A percentile compares a stretch with the other conserved stretches of the same genome.
These are phyloP conservation scores for Spondyliosoma cantharus DNA, from an alignment of 2,797 vertebrate species.

Conservation along the genomic window DNA sequence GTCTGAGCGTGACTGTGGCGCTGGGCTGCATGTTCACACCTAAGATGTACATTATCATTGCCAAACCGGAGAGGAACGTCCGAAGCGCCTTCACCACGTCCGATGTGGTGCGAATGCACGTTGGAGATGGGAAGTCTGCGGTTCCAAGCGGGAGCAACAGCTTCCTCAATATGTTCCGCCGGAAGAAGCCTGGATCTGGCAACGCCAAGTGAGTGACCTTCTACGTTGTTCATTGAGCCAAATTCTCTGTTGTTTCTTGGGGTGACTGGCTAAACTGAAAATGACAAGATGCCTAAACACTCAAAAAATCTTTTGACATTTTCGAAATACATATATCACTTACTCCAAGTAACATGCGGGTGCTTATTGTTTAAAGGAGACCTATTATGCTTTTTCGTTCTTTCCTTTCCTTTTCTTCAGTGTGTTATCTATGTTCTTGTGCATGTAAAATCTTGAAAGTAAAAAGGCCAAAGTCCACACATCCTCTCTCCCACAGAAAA, in stretches of 20 bases:
- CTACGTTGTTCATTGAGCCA: constrained; percentile 26
- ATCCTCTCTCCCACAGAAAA: too few relatives aligned
- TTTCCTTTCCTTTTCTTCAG: too few relatives aligned
- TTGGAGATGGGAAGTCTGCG: constrained; percentile 94
- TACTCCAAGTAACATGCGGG: neutral
- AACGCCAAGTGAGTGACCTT: constrained; percentile 93
- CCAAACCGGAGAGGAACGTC: constrained; percentile 98
- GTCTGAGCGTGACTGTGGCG: constrained; percentile 97
- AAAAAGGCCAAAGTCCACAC: too few relatives aligned
- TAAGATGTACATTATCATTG: constrained; percentile 99
- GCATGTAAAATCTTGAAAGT: too few relatives aligned
- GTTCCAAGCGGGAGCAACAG: constrained; percentile 91
- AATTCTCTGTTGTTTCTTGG: constrained; percentile 24
- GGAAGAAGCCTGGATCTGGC: constrained; percentile 91
- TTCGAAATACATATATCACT: neutral
- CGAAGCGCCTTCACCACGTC: constrained; percentile 99
- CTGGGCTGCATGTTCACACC: constrained; percentile 99
- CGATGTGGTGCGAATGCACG: constrained; percentile 98
- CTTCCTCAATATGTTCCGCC: constrained; percentile 96
- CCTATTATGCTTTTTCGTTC: too few relatives aligned
- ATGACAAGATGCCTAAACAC: constrained; percentile 42
- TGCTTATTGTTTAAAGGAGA: neutral
- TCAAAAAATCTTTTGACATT: constrained; percentile 22
- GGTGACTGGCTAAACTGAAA: constrained; percentile 24
- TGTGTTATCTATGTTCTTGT: too few relatives aligned